A percentile compares a stretch with the other conserved stretches of the same genome.
phyloP scores from a whole-genome alignment of 2,797 vertebrate genomes.

The Halcyon leucocephala region DNA sequence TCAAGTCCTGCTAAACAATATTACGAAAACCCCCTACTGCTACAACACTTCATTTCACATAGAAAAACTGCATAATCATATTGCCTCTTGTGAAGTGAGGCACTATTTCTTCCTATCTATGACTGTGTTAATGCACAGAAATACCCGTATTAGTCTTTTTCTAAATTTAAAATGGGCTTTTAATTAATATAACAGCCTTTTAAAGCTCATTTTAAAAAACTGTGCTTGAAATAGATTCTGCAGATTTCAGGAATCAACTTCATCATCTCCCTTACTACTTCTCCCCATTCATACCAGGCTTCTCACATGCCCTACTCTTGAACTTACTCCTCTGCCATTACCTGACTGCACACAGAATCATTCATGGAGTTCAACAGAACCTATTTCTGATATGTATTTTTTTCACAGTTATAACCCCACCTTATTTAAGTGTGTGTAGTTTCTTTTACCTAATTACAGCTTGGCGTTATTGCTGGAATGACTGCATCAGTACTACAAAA shows the following conservation, averaged over 20 bases:
- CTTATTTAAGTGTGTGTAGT: background rate
- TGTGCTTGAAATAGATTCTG: background rate
- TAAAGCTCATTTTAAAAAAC: background rate
- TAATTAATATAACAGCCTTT: background rate
- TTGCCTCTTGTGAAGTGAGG: background rate
- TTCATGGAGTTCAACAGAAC: background rate
- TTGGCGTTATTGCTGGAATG: background rate
- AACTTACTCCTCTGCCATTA: background rate
- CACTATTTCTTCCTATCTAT: background rate
- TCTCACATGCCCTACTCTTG: background rate
- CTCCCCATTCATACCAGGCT: background rate
- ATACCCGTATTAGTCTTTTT: background rate
- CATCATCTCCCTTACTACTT: background rate
- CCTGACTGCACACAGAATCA: background rate
- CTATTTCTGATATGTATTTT: background rate
- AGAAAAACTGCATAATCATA: background rate
- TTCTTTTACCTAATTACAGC: background rate
- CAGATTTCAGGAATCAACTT: background rate
- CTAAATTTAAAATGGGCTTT: background rate
- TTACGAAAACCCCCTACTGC: background rate
- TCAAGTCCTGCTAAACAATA: background rate
- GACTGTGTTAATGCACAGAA: background rate
- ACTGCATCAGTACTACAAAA: background rate
- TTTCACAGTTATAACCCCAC: background rate
- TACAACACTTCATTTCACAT: background rate